Evolutionary conservation across 1,140 invertebrate species (phyloP), one percentile per base, ranked within the genome.

Genomic region (Drosophila saltans): DNA sequence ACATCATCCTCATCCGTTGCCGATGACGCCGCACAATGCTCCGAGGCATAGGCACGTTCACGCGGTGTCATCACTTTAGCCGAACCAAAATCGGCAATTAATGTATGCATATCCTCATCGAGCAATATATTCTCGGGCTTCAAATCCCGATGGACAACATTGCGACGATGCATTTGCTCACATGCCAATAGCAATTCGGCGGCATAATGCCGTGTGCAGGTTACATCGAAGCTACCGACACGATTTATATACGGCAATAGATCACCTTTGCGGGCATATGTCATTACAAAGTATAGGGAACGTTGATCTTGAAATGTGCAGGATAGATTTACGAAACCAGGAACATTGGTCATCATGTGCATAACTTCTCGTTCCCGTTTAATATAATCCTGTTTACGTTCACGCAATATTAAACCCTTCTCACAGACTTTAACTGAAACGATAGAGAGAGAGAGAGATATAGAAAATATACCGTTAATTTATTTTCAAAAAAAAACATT

Each of bases 71-170:
- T 91, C 79, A 99, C 97, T 93, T 98, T 99, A 0, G 97, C 97
- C 60, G 98, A 98, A 16, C 99, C 99, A 93, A 99, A 99, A 93
- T 99, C 99, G 11, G 98, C 98, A 48, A 99, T 96, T 80, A 98
- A 94, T 71, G 99, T 96, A 93, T 99, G 98, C 97, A 99, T 99
- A 68, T 97, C 96, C 91, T 98, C 97, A 93, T 97, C 97, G 41
- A 98, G 93, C 52, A 98, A 93, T 66, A 98, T 97, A 92, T 98
- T 98, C 92, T 98, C 97, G 0, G 97, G 97, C 90, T 98, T 98
- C 28, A 98, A 93, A 92, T 98, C 97, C 79, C 98, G 95, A 93
- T 99, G 99, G 82, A 99, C 97, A 63, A 99, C 97, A 52, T 96
- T 96, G 72, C 97, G 94, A 11, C 95, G 94, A 91, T 99, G 98